These are phyloP conservation scores for Phyllotis vaccarum DNA, from an alignment of 2,797 vertebrate species.

Conservation along the genomic window DNA sequence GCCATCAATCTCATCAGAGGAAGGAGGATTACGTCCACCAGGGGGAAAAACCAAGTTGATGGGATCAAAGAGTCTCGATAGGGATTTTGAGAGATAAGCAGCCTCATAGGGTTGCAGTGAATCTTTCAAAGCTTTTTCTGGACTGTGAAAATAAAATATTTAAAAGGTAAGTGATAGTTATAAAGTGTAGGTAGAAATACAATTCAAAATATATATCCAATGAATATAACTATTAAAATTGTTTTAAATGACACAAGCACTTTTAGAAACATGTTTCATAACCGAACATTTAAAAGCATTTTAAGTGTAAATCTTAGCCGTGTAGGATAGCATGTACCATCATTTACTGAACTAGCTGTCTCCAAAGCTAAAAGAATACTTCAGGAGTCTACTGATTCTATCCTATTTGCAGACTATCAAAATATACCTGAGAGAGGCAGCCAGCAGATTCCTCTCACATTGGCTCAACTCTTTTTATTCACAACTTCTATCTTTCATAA, in stretches of 20 bases:
- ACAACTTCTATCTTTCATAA: background rate
- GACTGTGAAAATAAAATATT: conserved; percentile 86
- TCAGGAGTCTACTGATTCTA: conserved; percentile 40
- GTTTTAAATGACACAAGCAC: conserved; percentile 29
- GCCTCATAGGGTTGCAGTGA: conserved; percentile 96
- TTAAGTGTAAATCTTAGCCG: conserved; percentile 30
- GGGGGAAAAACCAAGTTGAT: conserved; percentile 98
- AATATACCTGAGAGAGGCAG: background rate
- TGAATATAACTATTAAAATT: conserved; percentile 45
- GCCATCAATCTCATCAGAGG: conserved; percentile 95
- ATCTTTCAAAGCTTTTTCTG: conserved; percentile 95
- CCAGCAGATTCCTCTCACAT: background rate
- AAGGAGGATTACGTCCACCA: conserved; percentile 95
- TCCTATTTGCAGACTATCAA: background rate
- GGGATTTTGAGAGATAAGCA: conserved; percentile 98
- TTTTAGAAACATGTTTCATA: conserved; percentile 49
- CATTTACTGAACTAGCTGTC: background rate
- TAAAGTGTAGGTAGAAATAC: background rate
- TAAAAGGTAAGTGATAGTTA: conserved; percentile 51
- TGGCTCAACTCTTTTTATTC: background rate
- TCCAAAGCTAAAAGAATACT: conserved; percentile 40
- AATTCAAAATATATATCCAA: conserved; percentile 8
- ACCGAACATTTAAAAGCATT: conserved; percentile 16
- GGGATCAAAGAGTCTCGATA: conserved; percentile 98
- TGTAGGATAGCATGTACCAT: conserved; percentile 2